These are phyloP conservation scores for Gymnobelideus leadbeateri DNA, from an alignment of 2,113 vertebrate genomes.

Conservation along the genomic window DNA sequence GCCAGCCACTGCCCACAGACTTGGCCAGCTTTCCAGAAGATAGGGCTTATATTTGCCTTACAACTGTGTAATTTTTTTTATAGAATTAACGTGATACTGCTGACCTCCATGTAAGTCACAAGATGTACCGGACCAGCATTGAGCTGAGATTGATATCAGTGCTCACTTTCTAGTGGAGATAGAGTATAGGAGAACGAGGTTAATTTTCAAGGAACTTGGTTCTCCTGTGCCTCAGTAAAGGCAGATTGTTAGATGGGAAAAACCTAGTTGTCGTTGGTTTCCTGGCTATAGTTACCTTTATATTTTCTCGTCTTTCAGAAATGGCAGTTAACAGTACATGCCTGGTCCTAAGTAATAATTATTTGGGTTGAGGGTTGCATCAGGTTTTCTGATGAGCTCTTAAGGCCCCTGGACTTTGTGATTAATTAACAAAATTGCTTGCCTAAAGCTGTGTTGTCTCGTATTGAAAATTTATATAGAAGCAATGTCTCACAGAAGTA, in stretches of 20 bases:
- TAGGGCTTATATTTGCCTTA: background rate
- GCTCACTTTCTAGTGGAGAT: background rate
- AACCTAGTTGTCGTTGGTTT: background rate
- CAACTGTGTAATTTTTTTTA: background rate
- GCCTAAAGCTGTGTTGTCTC: background rate
- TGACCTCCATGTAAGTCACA: accelerated
- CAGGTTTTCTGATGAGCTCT: background rate
- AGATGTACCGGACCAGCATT: accelerated
- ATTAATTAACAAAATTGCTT: background rate
- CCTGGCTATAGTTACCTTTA: background rate
- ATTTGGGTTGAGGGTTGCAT: background rate
- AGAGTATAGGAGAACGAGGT: background rate
- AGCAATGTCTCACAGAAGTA: background rate
- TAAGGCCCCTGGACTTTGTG: background rate
- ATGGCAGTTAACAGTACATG: background rate
- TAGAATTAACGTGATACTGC: background rate
- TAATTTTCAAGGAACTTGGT: background rate
- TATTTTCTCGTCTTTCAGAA: background rate
- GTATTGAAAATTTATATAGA: background rate
- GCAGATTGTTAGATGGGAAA: background rate
- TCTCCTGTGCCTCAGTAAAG: background rate
- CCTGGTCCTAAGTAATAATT: background rate
- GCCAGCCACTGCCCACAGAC: background rate
- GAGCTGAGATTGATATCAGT: no score
- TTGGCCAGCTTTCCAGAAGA: accelerated